Percentiles rank a stretch among this genome's conserved stretches.
phyloP scores from a whole-genome alignment of 2,888 invertebrate species.

The Nomada lathburiana region DNA sequence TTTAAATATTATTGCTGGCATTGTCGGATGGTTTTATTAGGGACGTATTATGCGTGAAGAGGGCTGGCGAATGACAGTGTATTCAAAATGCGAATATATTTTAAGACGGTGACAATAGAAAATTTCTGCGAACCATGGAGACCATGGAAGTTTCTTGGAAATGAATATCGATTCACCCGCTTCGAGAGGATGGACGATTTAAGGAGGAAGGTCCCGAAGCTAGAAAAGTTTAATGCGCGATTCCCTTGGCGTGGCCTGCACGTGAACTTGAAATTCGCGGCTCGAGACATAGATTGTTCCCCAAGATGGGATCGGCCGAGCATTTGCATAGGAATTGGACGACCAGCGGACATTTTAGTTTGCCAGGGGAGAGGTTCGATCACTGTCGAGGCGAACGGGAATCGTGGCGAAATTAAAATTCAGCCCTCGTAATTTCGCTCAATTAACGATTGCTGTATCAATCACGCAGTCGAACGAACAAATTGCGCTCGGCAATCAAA shows the following conservation, averaged over 20 bases:
- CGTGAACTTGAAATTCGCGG: slow-evolving; percentile 25
- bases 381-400: no score
- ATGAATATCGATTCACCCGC: slow-evolving; percentile 62
- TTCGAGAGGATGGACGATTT: slow-evolving; percentile 44
- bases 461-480: background rate
- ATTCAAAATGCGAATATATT: no score
- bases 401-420: background rate
- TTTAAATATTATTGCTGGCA: no score
- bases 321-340: slow-evolving; percentile 66
- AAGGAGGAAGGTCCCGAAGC: slow-evolving; percentile 40
- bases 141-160: slow-evolving; percentile 23
- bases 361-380: no score
- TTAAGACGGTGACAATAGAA: no score
- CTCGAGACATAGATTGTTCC: slow-evolving; percentile 62
- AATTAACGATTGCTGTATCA: background rate
- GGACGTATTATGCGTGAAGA: no score
- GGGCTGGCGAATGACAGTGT: no score
- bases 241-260: slow-evolving; percentile 29
- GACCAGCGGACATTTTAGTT: slow-evolving; percentile 37
- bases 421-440: background rate
- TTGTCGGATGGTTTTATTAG: no score
- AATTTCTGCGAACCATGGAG: no score
- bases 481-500: no score
- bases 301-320: slow-evolving; percentile 29
- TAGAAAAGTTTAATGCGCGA: slow-evolving; percentile 66